Evolutionary conservation across 2,888 invertebrate species (phyloP).

Genomic region (Leucophora obtusa): DNA sequence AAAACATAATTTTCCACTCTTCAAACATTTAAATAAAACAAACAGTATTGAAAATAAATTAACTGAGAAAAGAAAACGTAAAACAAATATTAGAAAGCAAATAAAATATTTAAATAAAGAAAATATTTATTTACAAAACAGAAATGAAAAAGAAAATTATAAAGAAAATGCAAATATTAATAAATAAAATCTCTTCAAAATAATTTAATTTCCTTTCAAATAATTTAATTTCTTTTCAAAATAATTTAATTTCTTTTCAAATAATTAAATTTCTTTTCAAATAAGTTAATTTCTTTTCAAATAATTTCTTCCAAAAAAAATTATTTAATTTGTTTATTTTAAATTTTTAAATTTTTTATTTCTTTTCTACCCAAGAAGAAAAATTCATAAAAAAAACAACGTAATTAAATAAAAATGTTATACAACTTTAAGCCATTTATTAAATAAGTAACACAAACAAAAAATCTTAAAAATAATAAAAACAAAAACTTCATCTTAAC

Average conservation of each 20-base stretch:
- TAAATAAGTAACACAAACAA: slow-evolving; percentile 68
- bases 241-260: neutral
- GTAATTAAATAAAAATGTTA: slow-evolving; percentile 69
- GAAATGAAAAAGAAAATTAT: slow-evolving; percentile 11
- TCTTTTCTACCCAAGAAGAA: slow-evolving; percentile 39
- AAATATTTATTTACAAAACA: slow-evolving; percentile 61
- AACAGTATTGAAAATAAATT: slow-evolving; percentile 62
- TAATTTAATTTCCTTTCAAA: neutral
- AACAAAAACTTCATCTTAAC: slow-evolving; percentile 58
- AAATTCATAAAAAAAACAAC: slow-evolving; percentile 57
- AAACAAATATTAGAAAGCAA: slow-evolving; percentile 68
- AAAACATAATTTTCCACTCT: slow-evolving; percentile 4
- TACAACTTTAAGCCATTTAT: slow-evolving; percentile 72
- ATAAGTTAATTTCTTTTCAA: neutral
- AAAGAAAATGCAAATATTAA: slow-evolving; percentile 25
- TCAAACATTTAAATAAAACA: slow-evolving; percentile 13
- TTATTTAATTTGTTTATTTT: slow-evolving; percentile 9
- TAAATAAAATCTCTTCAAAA: slow-evolving; percentile 27
- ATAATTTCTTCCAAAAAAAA: neutral
- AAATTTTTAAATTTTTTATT: slow-evolving; percentile 45
- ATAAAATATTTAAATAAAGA: slow-evolving; percentile 66
- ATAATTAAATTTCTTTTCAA: slow-evolving; percentile 25
- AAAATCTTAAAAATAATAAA: slow-evolving; percentile 14
- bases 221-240: slow-evolving; percentile 20
- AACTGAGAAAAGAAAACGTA: slow-evolving; percentile 66